Conservation (phyloP, 1,140 invertebrate species). For the Proales similis region DNA sequence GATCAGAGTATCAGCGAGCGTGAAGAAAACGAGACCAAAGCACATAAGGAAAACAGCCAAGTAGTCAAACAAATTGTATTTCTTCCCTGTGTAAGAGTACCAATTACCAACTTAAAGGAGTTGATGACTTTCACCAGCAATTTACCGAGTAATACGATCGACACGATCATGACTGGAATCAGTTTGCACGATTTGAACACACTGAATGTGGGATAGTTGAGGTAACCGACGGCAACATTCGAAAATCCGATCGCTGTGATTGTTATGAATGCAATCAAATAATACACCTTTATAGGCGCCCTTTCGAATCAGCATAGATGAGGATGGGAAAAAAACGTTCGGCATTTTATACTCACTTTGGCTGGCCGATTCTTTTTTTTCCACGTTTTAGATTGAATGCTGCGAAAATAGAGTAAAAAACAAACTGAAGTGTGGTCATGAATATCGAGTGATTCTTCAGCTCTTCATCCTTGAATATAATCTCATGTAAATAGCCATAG, state of each 20-base stretch:
- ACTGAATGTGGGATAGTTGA: slow-evolving; percentile 34
- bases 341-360: slow-evolving; percentile 30
- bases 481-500: slow-evolving; percentile 50
- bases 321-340: too few relatives aligned
- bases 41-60: slow-evolving; percentile 2
- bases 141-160: slow-evolving; percentile 33
- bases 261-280: slow-evolving; percentile 28
- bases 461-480: slow-evolving; percentile 79
- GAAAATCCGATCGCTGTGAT: slow-evolving; percentile 23
- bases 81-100: slow-evolving; percentile 46
- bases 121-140: not conserved
- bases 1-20: not conserved
- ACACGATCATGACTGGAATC: slow-evolving; percentile 37
- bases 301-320: slow-evolving; percentile 4
- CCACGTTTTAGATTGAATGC: not conserved
- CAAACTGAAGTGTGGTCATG: slow-evolving; percentile 80
- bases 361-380: not conserved
- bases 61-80: too few relatives aligned
- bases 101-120: not conserved
- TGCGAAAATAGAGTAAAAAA: slow-evolving; percentile 7
- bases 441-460: slow-evolving; percentile 85
- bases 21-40: slow-evolving; percentile 21
- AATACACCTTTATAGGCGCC: slow-evolving; percentile 14
- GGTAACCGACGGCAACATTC: slow-evolving; percentile 21
- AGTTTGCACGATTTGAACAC: slow-evolving; percentile 38